Evolutionary conservation across 2,888 invertebrate genomes (phyloP).

Genomic region (Drosophila melanosoma): DNA sequence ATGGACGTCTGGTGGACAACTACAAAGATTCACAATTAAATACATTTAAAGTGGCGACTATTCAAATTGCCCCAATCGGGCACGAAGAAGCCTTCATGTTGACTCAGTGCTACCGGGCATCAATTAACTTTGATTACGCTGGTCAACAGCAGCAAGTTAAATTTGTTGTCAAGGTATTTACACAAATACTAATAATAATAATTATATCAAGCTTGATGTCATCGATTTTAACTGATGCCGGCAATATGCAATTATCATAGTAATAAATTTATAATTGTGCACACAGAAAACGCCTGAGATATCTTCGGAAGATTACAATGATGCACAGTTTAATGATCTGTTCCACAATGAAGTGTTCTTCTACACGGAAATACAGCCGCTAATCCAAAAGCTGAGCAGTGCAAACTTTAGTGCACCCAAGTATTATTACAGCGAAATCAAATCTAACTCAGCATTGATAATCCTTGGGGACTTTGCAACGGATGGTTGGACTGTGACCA

Average conservation of each 20-base stretch:
- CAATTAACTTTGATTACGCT: conserved; percentile 60
- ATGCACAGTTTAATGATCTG: conserved; percentile 70
- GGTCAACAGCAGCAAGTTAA: conserved; percentile 39
- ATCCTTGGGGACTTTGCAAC: conserved; percentile 80
- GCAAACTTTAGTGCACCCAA: conserved; percentile 67
- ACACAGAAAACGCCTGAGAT: conserved; percentile 81
- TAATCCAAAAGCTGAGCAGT: conserved; percentile 59
- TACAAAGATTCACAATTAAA: conserved; percentile 27
- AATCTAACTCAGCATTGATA: conserved; percentile 67
- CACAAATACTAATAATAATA: neutral
- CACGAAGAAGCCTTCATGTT: conserved; percentile 80
- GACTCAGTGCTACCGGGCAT: conserved; percentile 77
- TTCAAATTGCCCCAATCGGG: conserved; percentile 67
- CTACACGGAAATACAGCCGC: conserved; percentile 80
- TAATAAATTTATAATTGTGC: neutral
- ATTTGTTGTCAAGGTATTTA: conserved; percentile 78
- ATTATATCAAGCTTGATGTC: neutral
- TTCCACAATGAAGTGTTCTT: conserved; percentile 82
- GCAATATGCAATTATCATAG: neutral
- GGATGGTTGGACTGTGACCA: conserved; percentile 77
- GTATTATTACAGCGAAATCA: conserved; percentile 77
- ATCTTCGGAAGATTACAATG: conserved; percentile 65
- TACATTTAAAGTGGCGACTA: conserved; percentile 55
- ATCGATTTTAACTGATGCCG: neutral
- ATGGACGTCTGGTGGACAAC: conserved; percentile 50